Base-by-base conservation (phyloP, 2,113 vertebrate genomes). In the Tetrao urogallus region DNA sequence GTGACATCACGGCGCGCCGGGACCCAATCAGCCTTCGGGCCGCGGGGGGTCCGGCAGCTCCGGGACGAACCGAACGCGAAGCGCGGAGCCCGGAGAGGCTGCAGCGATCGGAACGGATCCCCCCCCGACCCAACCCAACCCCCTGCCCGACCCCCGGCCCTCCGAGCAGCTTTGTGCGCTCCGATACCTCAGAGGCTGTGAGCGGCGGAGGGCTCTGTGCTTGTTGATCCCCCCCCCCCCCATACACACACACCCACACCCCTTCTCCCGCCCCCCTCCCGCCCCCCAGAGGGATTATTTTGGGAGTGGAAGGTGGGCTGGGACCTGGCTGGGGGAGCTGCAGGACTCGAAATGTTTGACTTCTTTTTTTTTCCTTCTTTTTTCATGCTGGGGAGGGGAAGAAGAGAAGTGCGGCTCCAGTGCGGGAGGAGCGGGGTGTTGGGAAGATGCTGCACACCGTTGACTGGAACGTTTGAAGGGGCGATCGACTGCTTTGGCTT, bases 21-120 rank as follows among this genome's bases (percentile, higher is more conserved):
- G 54, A 71, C 79, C 96, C 96, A 96, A 97, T 97, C 93, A 84
- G 94, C 91, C 67, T 42, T 54, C 83, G 91, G 94, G 87, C 43
- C 76, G 70, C 70, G 86, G 84, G 89, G 82, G 56, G 74, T 84
- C 92, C 70, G 91, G 73, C 69, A 54, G 94, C 90, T 89, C 94
- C 94, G 69, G 74, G 87, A 92, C 88, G 84, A 85, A 88, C 95
- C 93, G 66, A 80, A 56, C 91, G 82, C 61, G 86, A 91, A 54
- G 92, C 92, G 92, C 90, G 94, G 85, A 94, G 81, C 48, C 38
- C 43, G 52, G 43, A 48, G 79, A 89, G 92, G 84, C 71, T 88
- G 92, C 61, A 84, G 28, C 54, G 70, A 67, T 64, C 54, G 61
- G 91, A 88, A 83, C 66, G 36, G 54, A 24, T 14, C 8, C 27